Percentiles rank a stretch among this genome's conserved stretches.
Evolutionary conservation across 2,888 invertebrate species (phyloP).

Genomic region (Catocala fraxini): DNA sequence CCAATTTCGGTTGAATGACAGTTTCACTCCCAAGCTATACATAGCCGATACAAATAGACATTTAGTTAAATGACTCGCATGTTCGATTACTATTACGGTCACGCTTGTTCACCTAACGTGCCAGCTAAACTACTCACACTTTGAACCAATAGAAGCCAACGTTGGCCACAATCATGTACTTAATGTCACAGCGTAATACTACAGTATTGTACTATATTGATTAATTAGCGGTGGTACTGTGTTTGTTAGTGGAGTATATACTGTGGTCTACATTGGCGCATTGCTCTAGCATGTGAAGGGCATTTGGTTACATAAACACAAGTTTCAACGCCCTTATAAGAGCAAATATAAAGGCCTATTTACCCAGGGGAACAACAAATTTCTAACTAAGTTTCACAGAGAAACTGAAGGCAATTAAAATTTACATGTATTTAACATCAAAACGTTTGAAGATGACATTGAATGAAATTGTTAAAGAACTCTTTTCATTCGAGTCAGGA

Average conservation of each 20-base stretch:
- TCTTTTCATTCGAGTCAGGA: slow-evolving; percentile 25
- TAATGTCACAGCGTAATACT: no score
- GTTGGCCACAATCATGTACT: no score
- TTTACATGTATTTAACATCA: slow-evolving; percentile 34
- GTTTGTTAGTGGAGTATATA: no score
- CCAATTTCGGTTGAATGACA: slow-evolving; percentile 14
- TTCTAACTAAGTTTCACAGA: slow-evolving; percentile 36
- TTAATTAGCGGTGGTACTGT: no score
- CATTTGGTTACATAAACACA: no score
- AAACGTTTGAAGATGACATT: slow-evolving; percentile 9
- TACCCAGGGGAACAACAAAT: slow-evolving; percentile 38
- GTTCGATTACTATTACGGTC: slow-evolving; percentile 42
- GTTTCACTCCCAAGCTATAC: slow-evolving; percentile 18
- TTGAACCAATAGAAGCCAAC: neutral
- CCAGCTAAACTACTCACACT: neutral
- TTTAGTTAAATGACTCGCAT: slow-evolving; percentile 47
- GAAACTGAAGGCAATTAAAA: slow-evolving; percentile 35
- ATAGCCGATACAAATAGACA: slow-evolving; percentile 34
- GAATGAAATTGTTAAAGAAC: slow-evolving; percentile 29
- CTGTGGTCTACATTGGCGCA: no score
- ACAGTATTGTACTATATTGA: no score
- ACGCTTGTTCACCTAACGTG: slow-evolving; percentile 9
- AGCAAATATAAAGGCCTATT: slow-evolving; percentile 20
- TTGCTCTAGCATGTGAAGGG: neutral
- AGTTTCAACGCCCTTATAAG: no score